Base-by-base conservation (phyloP, 2,113 vertebrate genomes). In the Raphicerus campestris region DNA sequence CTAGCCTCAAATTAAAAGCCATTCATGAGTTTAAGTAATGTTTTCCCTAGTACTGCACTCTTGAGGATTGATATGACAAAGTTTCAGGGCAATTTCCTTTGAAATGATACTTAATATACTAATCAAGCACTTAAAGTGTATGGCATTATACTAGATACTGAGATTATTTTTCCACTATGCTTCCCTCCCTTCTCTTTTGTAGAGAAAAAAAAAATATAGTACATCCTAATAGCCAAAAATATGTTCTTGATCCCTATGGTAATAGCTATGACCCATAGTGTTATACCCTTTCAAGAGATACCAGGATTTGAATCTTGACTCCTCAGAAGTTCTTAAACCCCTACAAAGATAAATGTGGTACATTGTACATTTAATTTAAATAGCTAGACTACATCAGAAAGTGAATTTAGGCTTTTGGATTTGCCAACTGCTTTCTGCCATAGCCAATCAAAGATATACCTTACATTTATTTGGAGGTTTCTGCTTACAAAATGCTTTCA, bases 1-100 rank as follows among this genome's bases (percentile, higher is more conserved):
- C 84, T 96, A 91, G 73, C 49, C 89, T 95, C 78, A 95, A 94
- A 96, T 60, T 93, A 96, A 97, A 97, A 98, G n/a, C 55, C 90
- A 97, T 94, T 92, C 55, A 73, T 47, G 56, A 95, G 86, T 91
- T 96, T 97, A 97, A 98, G 95, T 87, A 92, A 56, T 73, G 70
- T 88, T 96, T 97, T 93, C 85, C 70, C 78, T 83, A 89, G 45
- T 14, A 75, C 51, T 70, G 6, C 55, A 89, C 45, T 97, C 73
- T 39, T 75, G 77, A 98, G 90, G 51, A 94, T 60, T 96, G 47
- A 86, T 83, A 32, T 75, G 63, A 97, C 92, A 97, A 97, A 49
- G 47, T 91, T 88, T 82, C 88, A 89, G 92, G 96, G 96, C 58
- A 93, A 96, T 98, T 95, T 28, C 73, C 78, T 96, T 90, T 94